Percentiles rank a stretch among this genome's conserved stretches.
Evolutionary conservation across 2,797 vertebrate species (phyloP).

Genomic region (Macropodus opercularis): DNA sequence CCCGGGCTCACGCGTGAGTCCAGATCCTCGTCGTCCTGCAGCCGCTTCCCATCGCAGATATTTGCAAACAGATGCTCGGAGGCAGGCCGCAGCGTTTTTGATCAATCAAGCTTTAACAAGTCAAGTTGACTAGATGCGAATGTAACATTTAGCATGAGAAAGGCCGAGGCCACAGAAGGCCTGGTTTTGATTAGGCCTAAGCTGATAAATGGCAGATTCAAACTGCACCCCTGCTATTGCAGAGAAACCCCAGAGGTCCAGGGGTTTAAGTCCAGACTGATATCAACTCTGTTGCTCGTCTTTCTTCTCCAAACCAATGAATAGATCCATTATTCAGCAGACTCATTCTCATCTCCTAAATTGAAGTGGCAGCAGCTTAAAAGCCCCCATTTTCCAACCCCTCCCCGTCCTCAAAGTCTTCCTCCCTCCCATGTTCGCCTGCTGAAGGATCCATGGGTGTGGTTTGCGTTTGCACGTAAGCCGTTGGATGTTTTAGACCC

Average conservation of each 20-base stretch:
- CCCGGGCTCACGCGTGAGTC: constrained; percentile 37
- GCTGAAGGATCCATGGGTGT: constrained; percentile 70
- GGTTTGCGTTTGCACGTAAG: constrained; percentile 33
- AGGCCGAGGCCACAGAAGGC: constrained; percentile 70
- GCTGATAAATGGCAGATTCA: constrained; percentile 85
- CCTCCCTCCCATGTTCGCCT: constrained; percentile 51
- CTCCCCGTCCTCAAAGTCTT: constrained; percentile 23
- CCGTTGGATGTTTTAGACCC: too few relatives aligned
- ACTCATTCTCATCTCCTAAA: constrained; percentile 82
- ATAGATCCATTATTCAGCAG: constrained; percentile 83
- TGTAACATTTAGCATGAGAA: constrained; percentile 85
- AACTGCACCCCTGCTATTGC: constrained; percentile 72
- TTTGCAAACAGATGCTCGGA: constrained; percentile 87
- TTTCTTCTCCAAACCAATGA: constrained; percentile 79
- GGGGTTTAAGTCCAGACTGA: constrained; percentile 82
- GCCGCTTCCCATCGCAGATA: constrained; percentile 51
- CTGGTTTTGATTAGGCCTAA: constrained; percentile 84
- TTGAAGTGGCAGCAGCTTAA: constrained; percentile 82
- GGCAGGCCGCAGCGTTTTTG: constrained; percentile 69
- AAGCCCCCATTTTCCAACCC: constrained; percentile 45
- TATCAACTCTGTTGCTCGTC: constrained; percentile 79
- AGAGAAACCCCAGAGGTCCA: constrained; percentile 76
- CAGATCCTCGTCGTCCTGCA: constrained; percentile 31
- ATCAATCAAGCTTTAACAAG: constrained; percentile 88
- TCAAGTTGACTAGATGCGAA: constrained; percentile 85